Conservation (phyloP, 2,113 vertebrate genomes). For the Phylloscopus whistleri region DNA sequence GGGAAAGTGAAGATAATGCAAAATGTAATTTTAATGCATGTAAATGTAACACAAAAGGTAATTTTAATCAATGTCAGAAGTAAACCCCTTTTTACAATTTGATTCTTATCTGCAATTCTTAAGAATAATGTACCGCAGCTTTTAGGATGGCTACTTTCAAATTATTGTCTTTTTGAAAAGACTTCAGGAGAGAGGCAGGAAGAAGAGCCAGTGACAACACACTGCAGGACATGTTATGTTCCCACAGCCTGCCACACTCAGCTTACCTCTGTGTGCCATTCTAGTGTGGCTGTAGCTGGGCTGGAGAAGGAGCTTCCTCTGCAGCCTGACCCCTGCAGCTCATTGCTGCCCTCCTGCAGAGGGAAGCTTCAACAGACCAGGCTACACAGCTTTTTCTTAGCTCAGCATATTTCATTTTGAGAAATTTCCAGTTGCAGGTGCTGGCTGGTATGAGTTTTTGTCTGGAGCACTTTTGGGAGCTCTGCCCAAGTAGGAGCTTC, state of each 20-base stretch:
- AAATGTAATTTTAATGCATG: conserved; percentile 23
- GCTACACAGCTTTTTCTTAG: neutral
- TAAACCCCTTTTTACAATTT: neutral
- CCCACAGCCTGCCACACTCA: neutral
- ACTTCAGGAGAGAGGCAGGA: neutral
- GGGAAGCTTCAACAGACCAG: neutral
- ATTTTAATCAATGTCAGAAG: conserved; percentile 18
- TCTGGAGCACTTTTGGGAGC: neutral
- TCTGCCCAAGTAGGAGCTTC: neutral
- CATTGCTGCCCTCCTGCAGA: neutral
- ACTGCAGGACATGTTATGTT: fast-evolving
- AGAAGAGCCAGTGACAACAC: neutral
- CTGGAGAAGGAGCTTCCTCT: neutral
- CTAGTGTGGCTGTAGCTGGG: neutral
- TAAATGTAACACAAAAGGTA: conserved; percentile 15
- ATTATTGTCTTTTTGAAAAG: neutral
- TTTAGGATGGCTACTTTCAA: neutral
- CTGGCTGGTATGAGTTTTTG: neutral
- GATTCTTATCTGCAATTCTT: neutral
- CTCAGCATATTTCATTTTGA: neutral
- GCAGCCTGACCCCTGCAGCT: neutral
- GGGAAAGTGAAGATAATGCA: neutral
- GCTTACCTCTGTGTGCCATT: neutral
- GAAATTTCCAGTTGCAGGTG: neutral
- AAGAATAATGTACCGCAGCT: neutral